Base-by-base conservation (phyloP, 64 coral and sea anemone species). In the Orbicella faveolata region DNA sequence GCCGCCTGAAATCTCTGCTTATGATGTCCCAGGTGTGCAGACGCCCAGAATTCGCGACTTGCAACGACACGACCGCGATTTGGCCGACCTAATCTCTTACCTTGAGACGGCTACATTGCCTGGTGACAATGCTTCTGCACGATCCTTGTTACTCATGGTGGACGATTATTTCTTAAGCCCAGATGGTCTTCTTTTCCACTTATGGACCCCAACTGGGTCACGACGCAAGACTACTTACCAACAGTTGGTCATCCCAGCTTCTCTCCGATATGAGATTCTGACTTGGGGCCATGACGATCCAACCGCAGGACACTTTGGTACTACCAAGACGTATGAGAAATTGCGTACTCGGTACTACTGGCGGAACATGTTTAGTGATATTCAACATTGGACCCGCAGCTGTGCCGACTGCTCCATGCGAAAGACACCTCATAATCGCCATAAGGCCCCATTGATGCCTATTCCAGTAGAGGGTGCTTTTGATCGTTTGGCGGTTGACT, bases 161-260 rank as follows among this genome's bases (percentile, higher is more conserved):
- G 87, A 88, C 14, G 75, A 88, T 36, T 88, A 88, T 61, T 88
- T 78, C 66, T 51, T 88, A 6, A 88, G 57, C 61, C 26, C 59
- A 14, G 87, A 88, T 1, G 74, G 74, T 12, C 59, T 88, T 17
- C 34, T 88, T 9, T 88, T 76, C 35, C 75, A 88, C 17, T 3
- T 88, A 6, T 63, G 52, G 61, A 63, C 36, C 41, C 74, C 48
- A 61, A 41, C 16, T 34, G 37, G 23, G 1, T 36, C 12, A 4
- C 74, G 87, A 21, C 48, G 75, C 1, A 21, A 54, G 5, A 37
- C 74, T 21, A 36, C n/a, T 14, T 78, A 26, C 19, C 87, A 75
- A 41, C 74, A 76, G 34, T 66, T 88, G 20, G 87, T 88, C 16
- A 63, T 88, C 18, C 88, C 88, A 73, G 16, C 78, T 9, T 17